phyloP scores from a whole-genome alignment of 2,797 vertebrate genomes.

The Sebastes minor region DNA sequence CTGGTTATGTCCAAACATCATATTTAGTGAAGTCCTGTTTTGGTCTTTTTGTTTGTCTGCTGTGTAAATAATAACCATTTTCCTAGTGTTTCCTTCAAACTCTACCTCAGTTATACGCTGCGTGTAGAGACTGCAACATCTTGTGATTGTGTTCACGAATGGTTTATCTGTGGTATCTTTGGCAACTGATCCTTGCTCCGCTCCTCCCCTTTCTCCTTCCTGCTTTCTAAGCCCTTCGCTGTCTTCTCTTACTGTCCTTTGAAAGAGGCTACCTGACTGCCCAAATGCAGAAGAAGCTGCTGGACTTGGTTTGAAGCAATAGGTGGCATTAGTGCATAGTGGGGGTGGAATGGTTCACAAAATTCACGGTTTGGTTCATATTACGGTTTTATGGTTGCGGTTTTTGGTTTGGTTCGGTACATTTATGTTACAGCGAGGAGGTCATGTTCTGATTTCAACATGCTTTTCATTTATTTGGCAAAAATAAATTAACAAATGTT shows the following conservation, averaged over 20 bases:
- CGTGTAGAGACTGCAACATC: background rate
- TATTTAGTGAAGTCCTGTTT: background rate
- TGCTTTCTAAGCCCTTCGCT: slow-evolving; percentile 31
- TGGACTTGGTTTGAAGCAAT: slow-evolving; percentile 49
- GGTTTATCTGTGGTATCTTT: slow-evolving; percentile 58
- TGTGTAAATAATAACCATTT: background rate
- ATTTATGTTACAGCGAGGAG: no score
- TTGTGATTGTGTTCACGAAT: slow-evolving; percentile 15
- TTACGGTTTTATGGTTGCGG: no score
- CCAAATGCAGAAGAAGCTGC: slow-evolving; percentile 37
- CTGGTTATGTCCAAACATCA: background rate
- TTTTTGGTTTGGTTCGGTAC: no score
- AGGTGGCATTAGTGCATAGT: slow-evolving; percentile 53
- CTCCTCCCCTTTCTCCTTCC: slow-evolving; percentile 35
- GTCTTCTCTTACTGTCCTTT: slow-evolving; percentile 4
- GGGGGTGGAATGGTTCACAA: no score
- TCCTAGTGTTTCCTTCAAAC: background rate
- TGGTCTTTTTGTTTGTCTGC: background rate
- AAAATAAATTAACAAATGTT: no score
- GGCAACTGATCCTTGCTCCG: slow-evolving; percentile 48
- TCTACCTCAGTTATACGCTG: background rate
- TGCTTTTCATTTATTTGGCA: no score
- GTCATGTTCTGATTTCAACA: no score
- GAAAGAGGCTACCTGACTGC: slow-evolving; percentile 29
- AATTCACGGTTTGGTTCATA: no score